Evolutionary conservation across 2,888 invertebrate species (phyloP), one percentile per base, ranked within the genome.

Genomic region (Heliconius cydno): DNA sequence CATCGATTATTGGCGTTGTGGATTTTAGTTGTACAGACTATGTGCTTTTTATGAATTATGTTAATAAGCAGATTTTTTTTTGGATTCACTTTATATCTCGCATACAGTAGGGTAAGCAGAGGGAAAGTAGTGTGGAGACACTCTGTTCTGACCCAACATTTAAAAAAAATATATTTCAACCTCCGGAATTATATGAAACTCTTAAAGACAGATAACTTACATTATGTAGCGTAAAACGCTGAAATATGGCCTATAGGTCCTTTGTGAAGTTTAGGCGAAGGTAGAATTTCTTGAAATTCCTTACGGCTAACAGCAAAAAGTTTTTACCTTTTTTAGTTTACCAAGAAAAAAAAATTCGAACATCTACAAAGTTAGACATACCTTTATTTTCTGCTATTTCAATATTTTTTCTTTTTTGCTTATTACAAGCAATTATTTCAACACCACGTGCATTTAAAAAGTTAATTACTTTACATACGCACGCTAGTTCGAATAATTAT

Each of bases 401-500:
- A 70, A 70, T 70, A 15, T 7, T 70, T 25, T 68, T 12, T 2
- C 19, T 41, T 28, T 28, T 28, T 28, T 28, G 1, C 28, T 1
- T 28, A 28, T 28, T 28, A 28, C 19, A 9, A 9, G 19, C 9
- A n/a, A 15, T 25, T 38, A 15, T 41, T 63, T 25, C 1, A 38
- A 25, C 52, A 30, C 30, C 13, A 65, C 25, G 41, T 28, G 41
- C 22, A n/a, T 67, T 15, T 15, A 57, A 60, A 73, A 73, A 73
- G 52, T 38, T 73, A 73, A 73, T 60, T 73, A n/a, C 60, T 38
- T 60, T 13, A n/a, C 38, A 22, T 76, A 52, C 65, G 46, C 38
- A 41, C 28, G 65, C 28, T 65, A 22, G 75, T 75, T 28, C 65
- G 63, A 72, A 75, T 82, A 86, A 86, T 86, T 86, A 86, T 81